Evolutionary conservation across 2,113 vertebrate species (phyloP).

Genomic region (Pelvicachromis taeniatus): DNA sequence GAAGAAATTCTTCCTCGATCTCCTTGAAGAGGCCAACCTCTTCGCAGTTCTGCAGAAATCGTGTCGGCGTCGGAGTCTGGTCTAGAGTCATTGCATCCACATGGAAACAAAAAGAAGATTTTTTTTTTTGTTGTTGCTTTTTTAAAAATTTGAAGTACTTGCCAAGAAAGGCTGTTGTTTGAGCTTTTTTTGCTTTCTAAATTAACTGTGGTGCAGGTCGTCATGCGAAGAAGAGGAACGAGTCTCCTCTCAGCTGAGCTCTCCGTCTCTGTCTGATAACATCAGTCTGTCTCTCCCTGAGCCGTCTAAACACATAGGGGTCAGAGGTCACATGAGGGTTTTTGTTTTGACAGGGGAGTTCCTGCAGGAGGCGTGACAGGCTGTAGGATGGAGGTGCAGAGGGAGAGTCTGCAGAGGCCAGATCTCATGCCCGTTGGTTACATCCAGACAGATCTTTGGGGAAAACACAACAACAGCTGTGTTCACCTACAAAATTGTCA

Average conservation of each 20-base stretch:
- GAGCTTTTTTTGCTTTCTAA: background rate
- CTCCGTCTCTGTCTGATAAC: conserved; percentile 37
- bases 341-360: conserved; percentile 67
- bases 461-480: background rate
- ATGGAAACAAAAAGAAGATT: background rate
- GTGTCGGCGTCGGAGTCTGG: conserved; percentile 94
- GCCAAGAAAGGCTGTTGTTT: background rate
- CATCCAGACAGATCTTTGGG: conserved; percentile 48
- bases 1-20: conserved; percentile 92
- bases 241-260: background rate
- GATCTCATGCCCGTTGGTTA: conserved; percentile 51
- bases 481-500: background rate
- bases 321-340: conserved; percentile 41
- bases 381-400: conserved; percentile 14
- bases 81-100: conserved; percentile 71
- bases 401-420: conserved; percentile 27
- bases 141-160: background rate
- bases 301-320: conserved; percentile 51
- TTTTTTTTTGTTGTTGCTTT: background rate
- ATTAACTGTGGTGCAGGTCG: background rate
- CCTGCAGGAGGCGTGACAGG: conserved; percentile 53
- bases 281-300: conserved; percentile 49
- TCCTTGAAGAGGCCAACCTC: conserved; percentile 97
- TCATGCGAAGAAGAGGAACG: background rate
- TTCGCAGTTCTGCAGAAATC: conserved; percentile 96